Percentiles rank a stretch among this genome's conserved stretches.
Conservation (phyloP, 2,888 invertebrate genomes). For the Mycogona germanica region DNA sequence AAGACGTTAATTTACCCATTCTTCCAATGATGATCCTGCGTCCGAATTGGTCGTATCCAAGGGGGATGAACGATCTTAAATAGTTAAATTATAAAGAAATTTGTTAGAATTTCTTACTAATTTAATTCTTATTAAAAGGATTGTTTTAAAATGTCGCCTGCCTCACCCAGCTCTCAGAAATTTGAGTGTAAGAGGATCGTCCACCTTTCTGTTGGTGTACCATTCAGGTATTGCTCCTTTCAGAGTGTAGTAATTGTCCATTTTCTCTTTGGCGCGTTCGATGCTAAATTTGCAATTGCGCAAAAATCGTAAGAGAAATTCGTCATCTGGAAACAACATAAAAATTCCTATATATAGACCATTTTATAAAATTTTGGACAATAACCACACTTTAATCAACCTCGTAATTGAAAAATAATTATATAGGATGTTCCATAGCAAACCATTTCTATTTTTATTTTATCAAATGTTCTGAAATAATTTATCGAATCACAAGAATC, state of each 20-base stretch:
- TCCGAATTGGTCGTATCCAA: conserved; percentile 15
- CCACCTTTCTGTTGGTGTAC: conserved; percentile 62
- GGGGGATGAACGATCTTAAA: neutral
- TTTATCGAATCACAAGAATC: too few species aligned
- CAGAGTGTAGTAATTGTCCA: conserved; percentile 84
- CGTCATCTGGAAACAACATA: conserved; percentile 46
- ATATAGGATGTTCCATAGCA: too few species aligned
- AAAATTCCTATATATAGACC: neutral
- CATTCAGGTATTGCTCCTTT: conserved; percentile 69
- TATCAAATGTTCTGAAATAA: too few species aligned
- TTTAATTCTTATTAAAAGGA: neutral
- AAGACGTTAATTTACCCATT: conserved; percentile 11
- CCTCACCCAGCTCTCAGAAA: conserved; percentile 12
- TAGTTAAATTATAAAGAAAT: neutral
- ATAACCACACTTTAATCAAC: neutral
- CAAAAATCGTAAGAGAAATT: conserved; percentile 64
- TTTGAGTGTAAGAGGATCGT: conserved; percentile 44
- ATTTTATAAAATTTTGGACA: neutral
- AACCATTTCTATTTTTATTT: too few species aligned
- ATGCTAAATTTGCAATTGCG: conserved; percentile 78
- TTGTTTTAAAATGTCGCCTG: neutral
- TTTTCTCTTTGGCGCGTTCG: conserved; percentile 70
- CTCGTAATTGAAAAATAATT: neutral
- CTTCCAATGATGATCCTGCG: conserved; percentile 11
- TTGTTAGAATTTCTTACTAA: neutral